Evolutionary conservation across 2,888 invertebrate species (phyloP), one percentile per base, ranked within the genome.

Genomic region (Apotomis turbidana): DNA sequence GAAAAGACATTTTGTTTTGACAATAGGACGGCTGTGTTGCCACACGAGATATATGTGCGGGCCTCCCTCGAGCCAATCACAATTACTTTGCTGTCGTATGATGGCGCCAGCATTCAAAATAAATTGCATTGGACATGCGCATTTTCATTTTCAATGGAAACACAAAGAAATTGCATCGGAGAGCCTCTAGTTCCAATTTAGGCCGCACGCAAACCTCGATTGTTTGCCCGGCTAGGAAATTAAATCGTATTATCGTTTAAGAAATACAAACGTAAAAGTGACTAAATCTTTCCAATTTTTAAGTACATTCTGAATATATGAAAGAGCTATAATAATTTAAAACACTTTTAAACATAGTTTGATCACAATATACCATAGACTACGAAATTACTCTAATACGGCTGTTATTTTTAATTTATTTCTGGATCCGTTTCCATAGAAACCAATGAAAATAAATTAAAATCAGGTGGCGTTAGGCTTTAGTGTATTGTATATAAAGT

Each of bases 71-170:
- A 46, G 44, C 58, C 54, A 46, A 68, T 72, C 13, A 44, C 15
- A 52, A 38, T 15, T 8, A 10, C 46, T 59, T 38, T 68, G 68
- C 68, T 12, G 63, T 62, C 36, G 44, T 0, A 15, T 8, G 12
- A 57, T 52, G 63, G 72, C 72, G 72, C 72, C 63, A 54, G 55
- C 52, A 68, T 72, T 68, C 62, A 52, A 68, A 63, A 13, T 58
- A 63, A 68, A 72, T 63, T 59, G 62, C 55, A 63, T 58, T 68
- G 68, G 44, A 58, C 72, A 72, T 72, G 72, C 72, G 72, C 72
- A 36, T 58, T 68, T 59, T 36, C n/a, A 54, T 13, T 52, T 63
- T 27, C 27, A 54, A 13, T 36, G 44, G 62, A 72, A 72, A 72
- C 71, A 72, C 72, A 72, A 72, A 72, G 72, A 72, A 68, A 68